A percentile compares a stretch with the other conserved stretches of the same genome.
phyloP scores from a whole-genome alignment of 37 sponge, comb jelly and placozoan species.

The Axinella damicornis region DNA sequence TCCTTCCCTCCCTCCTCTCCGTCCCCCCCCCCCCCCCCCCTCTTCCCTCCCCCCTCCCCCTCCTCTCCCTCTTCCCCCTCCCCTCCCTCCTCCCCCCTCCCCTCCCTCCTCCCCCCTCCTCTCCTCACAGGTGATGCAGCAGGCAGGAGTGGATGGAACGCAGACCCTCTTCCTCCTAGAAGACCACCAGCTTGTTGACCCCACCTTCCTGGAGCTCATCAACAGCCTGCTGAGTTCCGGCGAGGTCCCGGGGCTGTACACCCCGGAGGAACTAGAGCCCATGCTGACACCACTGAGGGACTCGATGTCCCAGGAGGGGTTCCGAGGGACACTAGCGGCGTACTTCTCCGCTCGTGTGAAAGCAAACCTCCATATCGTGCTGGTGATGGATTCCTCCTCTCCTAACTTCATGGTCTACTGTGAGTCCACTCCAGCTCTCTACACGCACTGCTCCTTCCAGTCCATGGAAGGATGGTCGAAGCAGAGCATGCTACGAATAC shows the following conservation, averaged over 20 bases:
- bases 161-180: constrained; percentile 87
- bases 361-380: constrained; percentile 89
- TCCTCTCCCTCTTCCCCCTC: too few species aligned
- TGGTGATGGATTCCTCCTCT: constrained; percentile 91
- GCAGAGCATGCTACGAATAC: constrained; percentile 80
- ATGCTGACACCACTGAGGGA: constrained; percentile 87
- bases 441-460: constrained; percentile 88
- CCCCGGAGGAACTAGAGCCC: constrained; percentile 92
- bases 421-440: constrained; percentile 95
- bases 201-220: constrained; percentile 85
- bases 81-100: too few species aligned
- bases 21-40: too few species aligned
- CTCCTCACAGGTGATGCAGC: constrained; percentile 72
- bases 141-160: constrained; percentile 86
- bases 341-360: constrained; percentile 84
- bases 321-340: constrained; percentile 69
- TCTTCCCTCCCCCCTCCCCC: too few species aligned
- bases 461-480: constrained; percentile 92
- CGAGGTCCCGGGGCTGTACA: constrained; percentile 91
- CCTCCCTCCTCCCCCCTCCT: too few species aligned
- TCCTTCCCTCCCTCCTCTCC: too few species aligned
- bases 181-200: constrained; percentile 93
- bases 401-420: constrained; percentile 69
- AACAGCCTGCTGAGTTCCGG: constrained; percentile 97
- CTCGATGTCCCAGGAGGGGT: constrained; percentile 81